Evolutionary conservation across 2,113 vertebrate genomes (phyloP), one percentile per base, ranked within the genome.

Genomic region (Nettapus auritus): DNA sequence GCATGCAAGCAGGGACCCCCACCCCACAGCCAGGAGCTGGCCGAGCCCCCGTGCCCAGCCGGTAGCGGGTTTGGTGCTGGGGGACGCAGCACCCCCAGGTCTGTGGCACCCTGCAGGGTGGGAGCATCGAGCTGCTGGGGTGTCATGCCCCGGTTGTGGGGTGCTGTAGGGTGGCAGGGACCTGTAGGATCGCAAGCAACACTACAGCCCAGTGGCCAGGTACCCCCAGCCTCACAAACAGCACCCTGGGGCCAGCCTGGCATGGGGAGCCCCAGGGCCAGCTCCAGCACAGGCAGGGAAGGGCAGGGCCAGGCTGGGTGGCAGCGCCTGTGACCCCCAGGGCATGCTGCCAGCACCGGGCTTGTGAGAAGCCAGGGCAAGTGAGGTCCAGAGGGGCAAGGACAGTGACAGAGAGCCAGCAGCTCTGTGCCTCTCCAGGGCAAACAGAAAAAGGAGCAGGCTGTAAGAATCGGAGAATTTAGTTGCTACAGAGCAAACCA

Each of bases 221-320:
- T 11, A 8, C 1, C 13, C 42, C 23, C 14, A 59, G 38, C 36
- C 74, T 60, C 57, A 52, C 0, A 21, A 44, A 50, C 44, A 59
- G 38, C 22, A 6, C 44, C 55, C 44, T 28, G 55, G 46, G 66
- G 0, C 0, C 33, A 46, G 66, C 6, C 13, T 2, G 0, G 18
- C 3, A 0, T 1, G 2, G 48, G 44, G 13, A 91, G 34, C 16
- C 23, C 34, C 3, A 0, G 19, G 46, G 17, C 7, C 40, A 44
- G 63, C 29, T 75, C 38, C 5, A 6, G 46, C 22, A 93, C 44
- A 2, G 2, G 23, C 34, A 28, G 10, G 57, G 29, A 88, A 31
- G 68, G 26, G 56, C 52, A 71, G 44, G 17, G 36, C 29, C 73
- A 59, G 29, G 74, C 56, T 57, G 23, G 31, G 25, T 28, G 31